A percentile compares a stretch with the other conserved stretches of the same genome.
phyloP scores from a whole-genome alignment of 2,797 vertebrate species.

The Notoglanidium macrostoma region DNA sequence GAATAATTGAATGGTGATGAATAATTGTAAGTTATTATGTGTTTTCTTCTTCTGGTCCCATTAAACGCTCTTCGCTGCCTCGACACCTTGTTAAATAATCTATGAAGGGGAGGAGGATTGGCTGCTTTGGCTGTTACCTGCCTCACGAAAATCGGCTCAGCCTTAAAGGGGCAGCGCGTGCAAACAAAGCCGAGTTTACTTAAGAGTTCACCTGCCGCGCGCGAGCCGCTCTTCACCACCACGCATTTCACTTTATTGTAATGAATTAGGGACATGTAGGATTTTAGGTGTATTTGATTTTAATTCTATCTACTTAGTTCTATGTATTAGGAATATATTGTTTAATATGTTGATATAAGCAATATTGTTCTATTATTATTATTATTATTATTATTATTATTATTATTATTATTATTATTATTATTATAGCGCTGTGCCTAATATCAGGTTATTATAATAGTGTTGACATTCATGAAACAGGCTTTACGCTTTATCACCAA shows the following conservation, averaged over 20 bases:
- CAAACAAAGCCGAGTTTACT: background rate
- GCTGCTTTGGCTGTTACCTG: constrained; percentile 60
- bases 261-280: background rate
- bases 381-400: too few species aligned
- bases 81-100: constrained; percentile 80
- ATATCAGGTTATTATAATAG: background rate
- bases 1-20: background rate
- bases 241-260: background rate
- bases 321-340: background rate
- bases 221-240: background rate
- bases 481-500: constrained; percentile 60
- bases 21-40: constrained; percentile 40
- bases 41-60: constrained; percentile 51
- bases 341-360: background rate
- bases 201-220: background rate
- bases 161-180: constrained; percentile 72
- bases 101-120: constrained; percentile 76
- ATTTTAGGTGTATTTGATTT: background rate
- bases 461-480: constrained; percentile 48
- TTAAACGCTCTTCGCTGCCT: constrained; percentile 71
- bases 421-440: too few species aligned
- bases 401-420: background rate
- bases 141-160: constrained; percentile 67
- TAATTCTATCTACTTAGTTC: background rate
- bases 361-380: background rate